Evolutionary conservation across 2,797 vertebrate genomes (phyloP).

Genomic region (Pangasius sanitwongsei): DNA sequence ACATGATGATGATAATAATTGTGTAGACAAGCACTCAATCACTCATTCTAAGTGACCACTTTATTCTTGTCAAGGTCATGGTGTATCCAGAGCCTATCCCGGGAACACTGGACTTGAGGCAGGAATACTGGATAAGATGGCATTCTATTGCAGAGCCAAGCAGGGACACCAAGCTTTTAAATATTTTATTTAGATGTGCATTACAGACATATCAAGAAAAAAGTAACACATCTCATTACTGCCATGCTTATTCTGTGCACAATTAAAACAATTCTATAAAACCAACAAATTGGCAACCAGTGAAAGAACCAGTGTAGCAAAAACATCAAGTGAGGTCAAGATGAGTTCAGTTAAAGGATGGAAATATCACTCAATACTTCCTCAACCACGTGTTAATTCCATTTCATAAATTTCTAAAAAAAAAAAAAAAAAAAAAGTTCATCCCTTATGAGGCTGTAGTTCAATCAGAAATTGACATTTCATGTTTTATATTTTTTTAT

Average conservation of each 20-base stretch:
- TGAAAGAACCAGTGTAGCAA: background rate
- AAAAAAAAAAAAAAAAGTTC: background rate
- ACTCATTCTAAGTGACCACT: background rate
- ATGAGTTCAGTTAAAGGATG: background rate
- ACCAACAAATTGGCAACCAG: background rate
- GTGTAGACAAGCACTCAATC: background rate
- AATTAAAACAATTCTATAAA: background rate
- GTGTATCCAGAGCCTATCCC: background rate
- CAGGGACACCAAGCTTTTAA: background rate
- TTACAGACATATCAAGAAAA: background rate
- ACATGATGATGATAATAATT: background rate
- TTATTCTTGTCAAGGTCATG: background rate
- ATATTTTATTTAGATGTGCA: background rate
- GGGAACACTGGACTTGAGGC: background rate
- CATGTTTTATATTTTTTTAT: background rate
- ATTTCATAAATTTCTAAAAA: background rate
- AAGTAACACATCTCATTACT: background rate
- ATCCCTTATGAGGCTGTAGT: background rate
- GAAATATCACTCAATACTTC: background rate
- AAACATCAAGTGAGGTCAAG: background rate
- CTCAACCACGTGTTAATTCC: background rate
- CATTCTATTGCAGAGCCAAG: background rate
- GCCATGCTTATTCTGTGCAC: background rate
- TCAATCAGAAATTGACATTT: background rate
- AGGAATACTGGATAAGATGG: background rate